Evolutionary conservation across 1,140 invertebrate genomes (phyloP).

Genomic region (Aphaenogaster rudis): DNA sequence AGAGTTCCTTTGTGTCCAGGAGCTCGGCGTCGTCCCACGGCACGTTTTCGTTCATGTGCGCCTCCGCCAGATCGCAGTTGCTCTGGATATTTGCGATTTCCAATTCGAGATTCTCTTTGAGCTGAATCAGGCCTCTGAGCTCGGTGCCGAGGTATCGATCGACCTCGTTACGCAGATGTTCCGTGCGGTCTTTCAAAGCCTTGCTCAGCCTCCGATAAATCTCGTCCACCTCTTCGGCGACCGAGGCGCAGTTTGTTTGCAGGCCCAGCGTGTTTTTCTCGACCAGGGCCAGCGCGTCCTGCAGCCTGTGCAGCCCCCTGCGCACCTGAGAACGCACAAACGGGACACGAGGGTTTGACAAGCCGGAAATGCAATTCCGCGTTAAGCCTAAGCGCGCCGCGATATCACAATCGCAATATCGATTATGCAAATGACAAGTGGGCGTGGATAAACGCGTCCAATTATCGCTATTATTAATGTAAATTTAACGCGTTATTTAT

Average conservation of each 20-base stretch:
- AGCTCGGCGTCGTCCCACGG: constrained; percentile 96
- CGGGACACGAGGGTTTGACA: constrained; percentile 12
- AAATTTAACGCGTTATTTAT: neutral
- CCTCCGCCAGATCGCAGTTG: constrained; percentile 98
- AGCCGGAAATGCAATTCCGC: constrained; percentile 21
- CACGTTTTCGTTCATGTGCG: constrained; percentile 95
- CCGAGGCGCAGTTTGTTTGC: constrained; percentile 94
- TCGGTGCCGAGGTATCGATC: constrained; percentile 95
- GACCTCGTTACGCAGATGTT: constrained; percentile 95
- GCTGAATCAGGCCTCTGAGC: constrained; percentile 92
- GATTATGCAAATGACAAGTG: constrained; percentile 24
- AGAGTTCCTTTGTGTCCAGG: constrained; percentile 97
- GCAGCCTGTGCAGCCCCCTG: constrained; percentile 94
- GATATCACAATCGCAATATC: neutral
- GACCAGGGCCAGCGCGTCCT: constrained; percentile 93
- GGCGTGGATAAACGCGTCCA: neutral
- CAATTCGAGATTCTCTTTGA: constrained; percentile 97
- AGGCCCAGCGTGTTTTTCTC: constrained; percentile 95
- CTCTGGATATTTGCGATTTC: constrained; percentile 97
- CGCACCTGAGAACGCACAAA: constrained; percentile 88
- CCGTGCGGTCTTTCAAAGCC: constrained; percentile 96
- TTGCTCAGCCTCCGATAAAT: constrained; percentile 95
- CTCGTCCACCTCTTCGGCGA: constrained; percentile 97
- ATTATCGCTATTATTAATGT: constrained; percentile 39
- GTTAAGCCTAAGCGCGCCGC: constrained; percentile 11